These are phyloP conservation scores for Aleiodes testaceus DNA, from an alignment of 2,888 invertebrate genomes.

Conservation along the genomic window DNA sequence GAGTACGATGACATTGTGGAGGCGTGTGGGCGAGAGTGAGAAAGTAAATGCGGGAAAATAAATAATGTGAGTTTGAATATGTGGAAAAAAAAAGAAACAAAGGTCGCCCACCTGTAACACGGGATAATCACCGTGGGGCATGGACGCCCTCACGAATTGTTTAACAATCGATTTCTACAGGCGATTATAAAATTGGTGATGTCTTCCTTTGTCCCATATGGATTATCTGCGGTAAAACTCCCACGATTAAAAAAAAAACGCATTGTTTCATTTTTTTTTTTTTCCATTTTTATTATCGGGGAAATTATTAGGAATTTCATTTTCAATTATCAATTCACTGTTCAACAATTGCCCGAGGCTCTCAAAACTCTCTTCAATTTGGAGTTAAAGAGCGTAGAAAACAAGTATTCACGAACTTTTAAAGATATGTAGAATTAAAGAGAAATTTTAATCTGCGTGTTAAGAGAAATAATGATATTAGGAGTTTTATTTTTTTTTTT, in stretches of 20 bases:
- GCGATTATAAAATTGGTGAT: constrained; percentile 32
- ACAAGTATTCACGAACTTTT: constrained; percentile 16
- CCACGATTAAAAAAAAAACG: not conserved
- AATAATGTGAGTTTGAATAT: constrained; percentile 2
- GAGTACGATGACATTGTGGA: constrained; percentile 28
- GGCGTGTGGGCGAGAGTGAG: constrained; percentile 22
- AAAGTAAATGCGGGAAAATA: not conserved
- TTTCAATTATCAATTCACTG: too few species aligned
- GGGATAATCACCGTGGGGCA: constrained; percentile 11
- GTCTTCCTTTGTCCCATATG: constrained; percentile 39
- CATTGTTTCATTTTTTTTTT: not conserved
- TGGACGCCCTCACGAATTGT: constrained; percentile 43
- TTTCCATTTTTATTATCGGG: too few species aligned
- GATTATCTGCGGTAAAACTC: constrained; percentile 16
- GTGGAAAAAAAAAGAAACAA: constrained; percentile 7
- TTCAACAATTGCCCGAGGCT: too few species aligned
- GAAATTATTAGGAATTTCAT: too few species aligned
- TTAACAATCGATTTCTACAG: constrained; percentile 27
- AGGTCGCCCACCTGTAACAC: constrained; percentile 34
- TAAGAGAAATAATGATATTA: constrained; percentile 6
- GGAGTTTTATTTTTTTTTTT: constrained; percentile 2
- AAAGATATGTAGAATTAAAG: constrained; percentile 29
- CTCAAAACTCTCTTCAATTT: constrained; percentile 3
- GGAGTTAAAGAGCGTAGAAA: constrained; percentile 40
- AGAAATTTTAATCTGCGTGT: constrained; percentile 45